These are phyloP conservation scores for Portunus trituberculatus DNA, from an alignment of 1,140 invertebrate species.

Conservation along the genomic window DNA sequence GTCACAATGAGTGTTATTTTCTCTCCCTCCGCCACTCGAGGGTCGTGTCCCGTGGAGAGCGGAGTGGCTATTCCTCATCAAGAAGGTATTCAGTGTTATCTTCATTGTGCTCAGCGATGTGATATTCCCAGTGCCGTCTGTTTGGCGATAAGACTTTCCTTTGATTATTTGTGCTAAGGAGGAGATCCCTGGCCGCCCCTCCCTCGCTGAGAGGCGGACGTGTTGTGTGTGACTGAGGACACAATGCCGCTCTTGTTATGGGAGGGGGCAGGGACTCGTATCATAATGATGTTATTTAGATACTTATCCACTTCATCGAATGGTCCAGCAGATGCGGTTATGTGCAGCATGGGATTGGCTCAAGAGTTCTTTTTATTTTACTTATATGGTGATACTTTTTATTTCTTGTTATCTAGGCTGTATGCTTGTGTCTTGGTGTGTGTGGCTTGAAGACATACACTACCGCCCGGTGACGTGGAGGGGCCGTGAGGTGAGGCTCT, in stretches of 20 bases:
- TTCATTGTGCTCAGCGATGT: background rate
- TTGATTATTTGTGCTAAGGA: background rate
- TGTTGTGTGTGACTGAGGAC: conserved; percentile 10
- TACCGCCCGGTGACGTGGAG: background rate
- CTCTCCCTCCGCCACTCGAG: background rate
- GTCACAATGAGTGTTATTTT: conserved; percentile 1
- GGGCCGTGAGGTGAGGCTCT: background rate
- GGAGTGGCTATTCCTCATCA: conserved; percentile 11
- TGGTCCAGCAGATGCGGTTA: conserved; percentile 3
- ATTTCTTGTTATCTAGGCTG: background rate
- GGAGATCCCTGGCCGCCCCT: background rate
- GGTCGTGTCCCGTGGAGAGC: background rate
- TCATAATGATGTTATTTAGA: conserved; percentile 24
- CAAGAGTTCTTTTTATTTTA: background rate
- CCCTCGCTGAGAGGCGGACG: background rate
- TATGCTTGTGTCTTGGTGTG: background rate
- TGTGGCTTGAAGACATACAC: background rate
- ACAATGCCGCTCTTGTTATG: background rate
- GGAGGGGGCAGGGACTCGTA: background rate
- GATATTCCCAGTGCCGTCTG: background rate
- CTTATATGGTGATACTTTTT: background rate
- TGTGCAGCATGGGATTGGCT: background rate
- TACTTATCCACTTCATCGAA: conserved; percentile 22
- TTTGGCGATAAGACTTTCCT: conserved; percentile 22
- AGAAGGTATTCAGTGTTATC: conserved; percentile 27